These are phyloP conservation scores for Alviniconcha marisindica DNA, from an alignment of 1,140 invertebrate species.

Conservation along the genomic window DNA sequence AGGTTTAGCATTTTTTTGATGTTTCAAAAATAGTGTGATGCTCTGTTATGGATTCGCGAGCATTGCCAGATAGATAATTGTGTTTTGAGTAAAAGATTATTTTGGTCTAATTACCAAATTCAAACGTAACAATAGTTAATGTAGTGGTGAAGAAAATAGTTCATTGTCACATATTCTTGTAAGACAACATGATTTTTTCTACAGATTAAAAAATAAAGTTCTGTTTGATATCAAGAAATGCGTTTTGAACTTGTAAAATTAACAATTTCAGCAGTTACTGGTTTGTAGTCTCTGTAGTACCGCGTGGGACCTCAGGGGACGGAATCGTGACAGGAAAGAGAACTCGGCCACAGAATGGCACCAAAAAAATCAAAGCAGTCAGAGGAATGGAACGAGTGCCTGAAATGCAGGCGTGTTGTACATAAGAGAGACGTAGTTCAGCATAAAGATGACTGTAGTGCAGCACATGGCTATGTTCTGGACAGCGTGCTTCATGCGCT, in stretches of 20 bases:
- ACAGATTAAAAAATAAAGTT: too few relatives aligned
- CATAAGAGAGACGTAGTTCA: conserved; percentile 46
- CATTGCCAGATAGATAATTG: neutral
- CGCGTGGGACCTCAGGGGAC: too few relatives aligned
- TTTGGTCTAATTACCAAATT: neutral
- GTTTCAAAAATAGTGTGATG: neutral
- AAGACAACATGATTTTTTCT: too few relatives aligned
- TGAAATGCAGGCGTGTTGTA: conserved; percentile 48
- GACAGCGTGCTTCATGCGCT: conserved; percentile 45
- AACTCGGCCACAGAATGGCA: neutral
- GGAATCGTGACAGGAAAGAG: neutral
- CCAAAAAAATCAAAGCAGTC: conserved; percentile 28
- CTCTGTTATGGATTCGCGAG: neutral
- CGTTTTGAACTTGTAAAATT: too few relatives aligned
- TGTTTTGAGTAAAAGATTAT: neutral
- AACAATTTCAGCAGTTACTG: too few relatives aligned
- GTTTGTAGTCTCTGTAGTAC: too few relatives aligned
- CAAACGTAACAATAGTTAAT: too few relatives aligned
- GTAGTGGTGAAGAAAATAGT: too few relatives aligned
- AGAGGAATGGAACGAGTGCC: conserved; percentile 57
- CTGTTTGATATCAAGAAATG: too few relatives aligned
- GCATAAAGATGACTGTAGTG: conserved; percentile 47
- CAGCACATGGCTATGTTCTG: conserved; percentile 42
- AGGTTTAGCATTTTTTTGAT: neutral
- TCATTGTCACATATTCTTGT: too few relatives aligned